Evolutionary conservation across 2,888 invertebrate species (phyloP).

Genomic region (Brachyopa scutellaris): DNA sequence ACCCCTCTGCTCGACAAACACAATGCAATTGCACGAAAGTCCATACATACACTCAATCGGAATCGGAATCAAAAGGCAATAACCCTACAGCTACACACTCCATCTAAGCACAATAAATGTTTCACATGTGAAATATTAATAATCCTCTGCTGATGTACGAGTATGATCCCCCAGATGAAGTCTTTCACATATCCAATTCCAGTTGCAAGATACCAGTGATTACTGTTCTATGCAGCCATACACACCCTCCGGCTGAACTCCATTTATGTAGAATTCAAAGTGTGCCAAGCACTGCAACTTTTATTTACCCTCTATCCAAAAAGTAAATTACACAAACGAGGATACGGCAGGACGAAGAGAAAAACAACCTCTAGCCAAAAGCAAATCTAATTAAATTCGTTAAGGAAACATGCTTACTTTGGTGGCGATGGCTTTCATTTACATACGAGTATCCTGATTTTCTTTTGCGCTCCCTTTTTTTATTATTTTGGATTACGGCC

Average conservation of each 20-base stretch:
- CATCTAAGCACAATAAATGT: conserved; percentile 44
- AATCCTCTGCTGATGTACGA: conserved; percentile 32
- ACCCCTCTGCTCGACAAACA: background rate
- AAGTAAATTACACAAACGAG: conserved; percentile 5
- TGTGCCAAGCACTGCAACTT: conserved; percentile 11
- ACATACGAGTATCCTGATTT: conserved; percentile 26
- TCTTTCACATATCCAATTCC: conserved; percentile 6
- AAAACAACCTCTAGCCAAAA: background rate
- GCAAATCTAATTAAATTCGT: conserved; percentile 55
- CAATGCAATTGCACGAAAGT: background rate
- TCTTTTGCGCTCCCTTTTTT: background rate
- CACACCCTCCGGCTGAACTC: conserved; percentile 19
- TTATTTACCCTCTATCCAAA: conserved; percentile 4
- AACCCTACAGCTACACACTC: conserved; percentile 4
- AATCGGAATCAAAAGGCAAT: conserved; percentile 12
- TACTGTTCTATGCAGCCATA: conserved; percentile 2
- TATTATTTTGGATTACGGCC: conserved; percentile 57
- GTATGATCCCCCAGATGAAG: background rate
- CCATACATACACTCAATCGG: background rate
- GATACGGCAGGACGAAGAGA: background rate
- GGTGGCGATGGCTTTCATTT: conserved; percentile 20
- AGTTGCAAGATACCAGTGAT: conserved; percentile 14
- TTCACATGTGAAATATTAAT: conserved; percentile 37
- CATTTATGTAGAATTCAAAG: conserved; percentile 14
- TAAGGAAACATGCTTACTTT: conserved; percentile 28